Percentiles rank a stretch among this genome's conserved stretches.
Conservation (phyloP, 1,140 invertebrate genomes). For the Tetramorium simillimum region DNA sequence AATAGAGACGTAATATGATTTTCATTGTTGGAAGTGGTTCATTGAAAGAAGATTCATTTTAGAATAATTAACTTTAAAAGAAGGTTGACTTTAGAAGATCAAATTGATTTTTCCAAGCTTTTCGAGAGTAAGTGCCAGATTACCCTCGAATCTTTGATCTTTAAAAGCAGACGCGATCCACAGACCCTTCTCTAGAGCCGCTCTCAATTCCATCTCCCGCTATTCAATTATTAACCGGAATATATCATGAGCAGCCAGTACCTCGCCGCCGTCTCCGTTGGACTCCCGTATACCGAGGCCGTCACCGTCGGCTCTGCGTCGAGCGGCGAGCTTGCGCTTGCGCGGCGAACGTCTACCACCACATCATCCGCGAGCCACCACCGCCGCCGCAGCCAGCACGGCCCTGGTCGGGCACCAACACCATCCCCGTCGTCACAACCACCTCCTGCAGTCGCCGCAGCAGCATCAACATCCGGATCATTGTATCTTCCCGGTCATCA, state of each 20-base stretch:
- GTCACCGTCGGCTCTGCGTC: constrained; percentile 83
- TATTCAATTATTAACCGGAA: constrained; percentile 26
- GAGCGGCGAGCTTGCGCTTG: constrained; percentile 83
- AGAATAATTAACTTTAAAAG: neutral
- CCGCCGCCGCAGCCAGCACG: constrained; percentile 74
- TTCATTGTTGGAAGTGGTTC: neutral
- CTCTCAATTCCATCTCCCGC: neutral
- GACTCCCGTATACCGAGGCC: constrained; percentile 82
- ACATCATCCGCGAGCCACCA: constrained; percentile 60
- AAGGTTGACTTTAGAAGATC: neutral
- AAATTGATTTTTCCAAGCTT: neutral
- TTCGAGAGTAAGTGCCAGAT: neutral
- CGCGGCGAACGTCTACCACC: constrained; percentile 78
- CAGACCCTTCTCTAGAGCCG: neutral
- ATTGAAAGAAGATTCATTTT: neutral
- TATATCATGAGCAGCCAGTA: constrained; percentile 16
- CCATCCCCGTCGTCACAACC: constrained; percentile 71
- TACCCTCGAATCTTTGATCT: neutral
- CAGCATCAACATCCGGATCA: constrained; percentile 71
- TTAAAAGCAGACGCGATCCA: neutral
- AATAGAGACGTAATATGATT: neutral
- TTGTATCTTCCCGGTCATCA: constrained; percentile 80
- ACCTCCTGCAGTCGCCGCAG: constrained; percentile 69
- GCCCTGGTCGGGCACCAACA: constrained; percentile 78
- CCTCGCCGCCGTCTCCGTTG: constrained; percentile 55